phyloP scores from a whole-genome alignment of 2,888 invertebrate species.

The Alviniconcha strummeri region DNA sequence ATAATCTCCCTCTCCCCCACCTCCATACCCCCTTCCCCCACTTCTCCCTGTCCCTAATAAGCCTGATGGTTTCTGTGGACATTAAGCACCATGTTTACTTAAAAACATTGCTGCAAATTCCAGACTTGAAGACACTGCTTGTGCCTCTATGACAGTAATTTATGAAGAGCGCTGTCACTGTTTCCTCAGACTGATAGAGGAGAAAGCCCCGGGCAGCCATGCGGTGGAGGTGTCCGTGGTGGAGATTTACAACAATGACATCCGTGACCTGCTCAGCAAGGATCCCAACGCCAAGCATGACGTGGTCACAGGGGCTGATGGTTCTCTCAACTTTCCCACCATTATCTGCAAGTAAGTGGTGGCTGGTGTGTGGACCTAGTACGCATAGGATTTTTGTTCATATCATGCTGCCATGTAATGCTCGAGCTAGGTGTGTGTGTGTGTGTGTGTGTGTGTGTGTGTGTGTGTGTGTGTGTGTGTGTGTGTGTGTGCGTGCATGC shows the following conservation, averaged over 20 bases:
- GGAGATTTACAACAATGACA: slow-evolving; percentile 70
- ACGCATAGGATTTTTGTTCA: not conserved
- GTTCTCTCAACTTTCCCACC: slow-evolving; percentile 61
- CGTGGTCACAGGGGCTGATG: slow-evolving; percentile 61
- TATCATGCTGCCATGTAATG: not conserved
- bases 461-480: not conserved
- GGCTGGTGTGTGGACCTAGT: no score
- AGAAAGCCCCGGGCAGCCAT: slow-evolving; percentile 57
- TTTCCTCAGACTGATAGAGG: slow-evolving; percentile 57
- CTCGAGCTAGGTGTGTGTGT: no score
- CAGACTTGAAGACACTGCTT: no score
- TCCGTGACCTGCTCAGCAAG: slow-evolving; percentile 63
- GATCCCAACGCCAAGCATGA: slow-evolving; percentile 65
- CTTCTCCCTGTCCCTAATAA: no score
- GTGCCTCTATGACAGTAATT: no score
- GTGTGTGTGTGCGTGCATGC: not conserved
- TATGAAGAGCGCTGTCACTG: no score
- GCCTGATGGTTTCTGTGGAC: no score
- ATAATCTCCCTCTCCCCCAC: no score
- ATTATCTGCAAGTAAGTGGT: slow-evolving; percentile 61
- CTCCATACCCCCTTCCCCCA: no score
- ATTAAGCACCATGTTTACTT: no score
- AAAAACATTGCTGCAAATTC: no score
- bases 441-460: no score
- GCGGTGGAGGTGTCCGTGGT: slow-evolving; percentile 66